These are phyloP conservation scores for Agrilus cyanescens DNA, from an alignment of 2,888 invertebrate genomes.

Conservation along the genomic window DNA sequence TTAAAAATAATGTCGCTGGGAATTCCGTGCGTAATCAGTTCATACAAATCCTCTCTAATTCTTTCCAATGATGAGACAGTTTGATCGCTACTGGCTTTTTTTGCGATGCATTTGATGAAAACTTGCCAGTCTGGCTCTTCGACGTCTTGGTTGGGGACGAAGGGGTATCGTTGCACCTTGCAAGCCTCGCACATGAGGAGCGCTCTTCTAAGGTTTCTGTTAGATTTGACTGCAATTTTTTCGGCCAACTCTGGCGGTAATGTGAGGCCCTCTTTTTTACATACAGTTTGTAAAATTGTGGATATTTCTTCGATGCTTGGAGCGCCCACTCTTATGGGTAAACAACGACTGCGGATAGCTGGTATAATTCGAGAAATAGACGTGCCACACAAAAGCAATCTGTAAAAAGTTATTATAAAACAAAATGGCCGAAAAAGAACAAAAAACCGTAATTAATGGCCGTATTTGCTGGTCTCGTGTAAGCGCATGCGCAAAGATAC, in stretches of 20 bases:
- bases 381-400: conserved; percentile 87
- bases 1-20: conserved; percentile 87
- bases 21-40: conserved; percentile 86
- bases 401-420: conserved; percentile 18
- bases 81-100: conserved; percentile 76
- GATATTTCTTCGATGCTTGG: conserved; percentile 70
- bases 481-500: too few species aligned
- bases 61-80: conserved; percentile 72
- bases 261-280: conserved; percentile 69
- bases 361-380: conserved; percentile 93
- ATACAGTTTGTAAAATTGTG: conserved; percentile 44
- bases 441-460: too few species aligned
- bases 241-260: conserved; percentile 66
- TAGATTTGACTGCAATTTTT: conserved; percentile 65
- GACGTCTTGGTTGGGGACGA: conserved; percentile 64
- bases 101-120: conserved; percentile 77
- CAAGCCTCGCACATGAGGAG: conserved; percentile 89
- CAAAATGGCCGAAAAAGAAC: too few species aligned
- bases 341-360: conserved; percentile 91
- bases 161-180: conserved; percentile 84
- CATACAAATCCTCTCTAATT: conserved; percentile 81
- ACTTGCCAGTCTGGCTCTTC: conserved; percentile 88
- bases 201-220: conserved; percentile 84
- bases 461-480: too few species aligned
- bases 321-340: conserved; percentile 84